Base-by-base conservation (phyloP, 2,797 vertebrate genomes). In the Alectoris magna region DNA sequence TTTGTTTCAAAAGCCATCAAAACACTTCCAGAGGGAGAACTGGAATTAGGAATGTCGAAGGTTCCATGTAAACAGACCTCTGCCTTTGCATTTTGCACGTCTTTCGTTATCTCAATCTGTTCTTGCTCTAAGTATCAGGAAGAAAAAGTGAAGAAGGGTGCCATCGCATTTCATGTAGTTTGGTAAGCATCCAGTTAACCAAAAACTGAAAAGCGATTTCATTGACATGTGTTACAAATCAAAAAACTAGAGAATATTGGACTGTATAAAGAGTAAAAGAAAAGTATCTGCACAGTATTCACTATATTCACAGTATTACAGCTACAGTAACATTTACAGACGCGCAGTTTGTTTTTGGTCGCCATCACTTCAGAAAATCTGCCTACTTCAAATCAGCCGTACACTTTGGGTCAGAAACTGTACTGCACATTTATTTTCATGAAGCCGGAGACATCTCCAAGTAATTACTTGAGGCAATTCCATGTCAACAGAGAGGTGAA, bases 121-220 rank as follows among this genome's bases (percentile, higher is more conserved):
- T 49, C 23, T 31, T 2, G 1, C 0, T 3, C 16, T 11, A 66
- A 66, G 19, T 46, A 63, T 39, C 0, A 0, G 39, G 43, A 88
- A 87, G 60, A 63, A 68, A 14, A 51, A 63, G 53, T 6, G 59
- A 81, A 67, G 81, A 78, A 68, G 21, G 60, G 14, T 39, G 63
- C 3, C 18, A 31, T 7, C 16, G 11, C 53, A 38, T 11, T 53
- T 58, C 38, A 62, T 41, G 14, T 0, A 29, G 38, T 49, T 68
- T 71, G 34, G 8, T 34, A 49, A 72, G 55, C 73, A 43, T 10
- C 29, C 67, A 72, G 34, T 14, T 64, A 58, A 83, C 34, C 31
- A 41, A n/a, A 58, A 68, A 58, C 0, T 41, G 58, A 44, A 70
- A 90, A 79, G 18, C 18, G 14, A 56, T 73, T 75, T 82, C 56